phyloP scores from a whole-genome alignment of 92 coral and sea anemone genomes.

The Actinernus sp. region DNA sequence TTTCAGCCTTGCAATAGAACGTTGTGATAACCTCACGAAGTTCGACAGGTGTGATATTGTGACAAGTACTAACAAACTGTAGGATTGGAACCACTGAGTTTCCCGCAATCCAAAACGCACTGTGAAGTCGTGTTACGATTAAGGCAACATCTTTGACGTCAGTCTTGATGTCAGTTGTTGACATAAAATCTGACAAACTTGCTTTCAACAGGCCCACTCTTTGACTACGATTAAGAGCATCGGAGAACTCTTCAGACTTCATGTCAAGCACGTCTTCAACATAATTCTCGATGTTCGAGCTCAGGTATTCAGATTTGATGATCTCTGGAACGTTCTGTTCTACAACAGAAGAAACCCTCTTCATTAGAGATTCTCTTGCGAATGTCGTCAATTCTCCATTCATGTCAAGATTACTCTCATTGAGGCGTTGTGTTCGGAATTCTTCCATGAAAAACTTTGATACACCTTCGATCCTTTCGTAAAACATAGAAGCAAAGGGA shows the following conservation, averaged over 20 bases:
- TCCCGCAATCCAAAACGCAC: constrained; percentile 72
- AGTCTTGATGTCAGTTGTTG: constrained; percentile 8
- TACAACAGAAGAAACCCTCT: constrained; percentile 61
- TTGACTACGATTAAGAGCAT: constrained; percentile 34
- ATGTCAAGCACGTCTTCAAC: constrained; percentile 87
- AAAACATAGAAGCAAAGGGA: constrained; percentile 76
- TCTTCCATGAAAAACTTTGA: constrained; percentile 80
- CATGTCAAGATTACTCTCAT: constrained; percentile 66
- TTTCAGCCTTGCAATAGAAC: not conserved
- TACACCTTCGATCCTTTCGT: constrained; percentile 68
- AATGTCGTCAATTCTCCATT: constrained; percentile 58
- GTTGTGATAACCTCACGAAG: not conserved
- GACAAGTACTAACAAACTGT: constrained; percentile 57
- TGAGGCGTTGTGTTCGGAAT: constrained; percentile 54
- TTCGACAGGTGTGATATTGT: not conserved
- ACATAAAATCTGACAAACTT: constrained; percentile 58
- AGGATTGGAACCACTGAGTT: constrained; percentile 56
- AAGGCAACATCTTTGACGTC: constrained; percentile 26
- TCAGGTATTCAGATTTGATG: constrained; percentile 35
- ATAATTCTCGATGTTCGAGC: constrained; percentile 37
- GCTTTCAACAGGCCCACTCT: constrained; percentile 79
- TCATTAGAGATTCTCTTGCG: constrained; percentile 27
- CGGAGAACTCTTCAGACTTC: constrained; percentile 61
- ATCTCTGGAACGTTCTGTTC: constrained; percentile 73
- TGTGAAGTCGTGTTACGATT: constrained; percentile 67